Conservation (phyloP, 2,888 invertebrate species). For the Phalera bucephala region DNA sequence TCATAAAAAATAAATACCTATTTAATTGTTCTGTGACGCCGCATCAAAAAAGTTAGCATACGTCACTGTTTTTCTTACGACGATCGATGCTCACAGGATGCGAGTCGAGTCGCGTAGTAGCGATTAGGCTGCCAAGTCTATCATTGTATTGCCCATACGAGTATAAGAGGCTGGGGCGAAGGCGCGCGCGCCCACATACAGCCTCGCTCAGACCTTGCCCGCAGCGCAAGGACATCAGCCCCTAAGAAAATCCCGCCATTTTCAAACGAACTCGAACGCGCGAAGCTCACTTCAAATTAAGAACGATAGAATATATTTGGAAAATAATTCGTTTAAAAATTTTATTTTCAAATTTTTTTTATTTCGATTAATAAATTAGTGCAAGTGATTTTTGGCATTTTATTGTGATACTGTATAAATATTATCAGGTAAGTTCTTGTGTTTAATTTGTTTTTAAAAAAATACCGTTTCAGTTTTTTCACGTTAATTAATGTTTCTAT, state of each 20-base stretch:
- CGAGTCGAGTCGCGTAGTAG: conserved; percentile 34
- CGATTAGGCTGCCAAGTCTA: conserved; percentile 51
- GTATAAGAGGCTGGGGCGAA: conserved; percentile 75
- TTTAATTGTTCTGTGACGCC: no score
- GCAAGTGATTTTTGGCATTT: conserved; percentile 1
- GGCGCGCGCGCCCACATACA: conserved; percentile 64
- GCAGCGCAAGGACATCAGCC: conserved; percentile 77
- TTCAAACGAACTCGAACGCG: conserved; percentile 62
- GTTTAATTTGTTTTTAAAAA: not conserved
- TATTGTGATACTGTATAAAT: not conserved
- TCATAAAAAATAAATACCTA: no score
- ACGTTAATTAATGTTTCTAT: no score
- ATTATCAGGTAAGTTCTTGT: not conserved
- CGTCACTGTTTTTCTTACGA: no score
- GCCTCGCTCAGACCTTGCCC: conserved; percentile 73
- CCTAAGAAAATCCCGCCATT: conserved; percentile 72
- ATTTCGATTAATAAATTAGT: not conserved
- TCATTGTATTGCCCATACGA: conserved; percentile 26
- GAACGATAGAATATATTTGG: conserved; percentile 24
- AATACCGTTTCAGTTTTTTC: no score
- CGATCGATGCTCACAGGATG: not conserved
- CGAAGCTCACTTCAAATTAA: conserved; percentile 51
- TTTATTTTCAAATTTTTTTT: conserved; percentile 18
- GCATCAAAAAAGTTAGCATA: no score
- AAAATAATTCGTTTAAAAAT: conserved; percentile 10